Base-by-base conservation (phyloP, 2,113 vertebrate genomes). In the Mastomys natalensis region DNA sequence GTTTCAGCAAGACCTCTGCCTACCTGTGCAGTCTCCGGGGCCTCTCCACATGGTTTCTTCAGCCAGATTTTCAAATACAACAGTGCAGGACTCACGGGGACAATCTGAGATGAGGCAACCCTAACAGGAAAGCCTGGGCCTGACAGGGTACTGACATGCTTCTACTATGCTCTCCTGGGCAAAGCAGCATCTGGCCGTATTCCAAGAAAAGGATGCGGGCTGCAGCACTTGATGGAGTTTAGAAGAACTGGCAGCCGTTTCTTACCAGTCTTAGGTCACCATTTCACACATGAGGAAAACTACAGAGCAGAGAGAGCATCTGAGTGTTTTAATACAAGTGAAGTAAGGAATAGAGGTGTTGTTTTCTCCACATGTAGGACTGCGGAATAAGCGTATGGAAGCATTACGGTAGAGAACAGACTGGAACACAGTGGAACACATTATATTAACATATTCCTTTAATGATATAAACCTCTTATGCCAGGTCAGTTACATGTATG, bases 231-330 rank as follows among this genome's bases (percentile, higher is more conserved):
- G 15, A 80, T 68, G 29, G 29, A 37, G 19, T 96, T 55, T 81
- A 60, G 90, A 68, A 88, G 12, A 94, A 89, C 66, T 60, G 89
- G 55, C 3, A 74, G 34, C 40, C 34, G 81, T 66, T 43, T 91
- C 29, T 89, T 92, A 51, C 12, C 37, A 93, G 21, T 84, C 53
- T 87, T 93, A 58, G 26, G 84, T 51, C 34, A 86, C 37, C 48
- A 87, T 45, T 94, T 96, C 86, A 90, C 16, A 89, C 95, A 72
- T 62, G 31, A 43, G 87, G 93, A 37, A 96, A 77, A 76, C 53
- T 64, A n/a, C 9, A 93, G 34, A 21, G 68, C 55, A 72, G 58
- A 84, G 26, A 72, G 58, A 84, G 26, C 48, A 95, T 21, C 95
- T 92, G 89, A 95, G 7, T 60, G 34, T 51, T 91, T 91, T 70